These are phyloP conservation scores for Phymatocera aterrima DNA, from an alignment of 2,888 invertebrate species.

Conservation along the genomic window DNA sequence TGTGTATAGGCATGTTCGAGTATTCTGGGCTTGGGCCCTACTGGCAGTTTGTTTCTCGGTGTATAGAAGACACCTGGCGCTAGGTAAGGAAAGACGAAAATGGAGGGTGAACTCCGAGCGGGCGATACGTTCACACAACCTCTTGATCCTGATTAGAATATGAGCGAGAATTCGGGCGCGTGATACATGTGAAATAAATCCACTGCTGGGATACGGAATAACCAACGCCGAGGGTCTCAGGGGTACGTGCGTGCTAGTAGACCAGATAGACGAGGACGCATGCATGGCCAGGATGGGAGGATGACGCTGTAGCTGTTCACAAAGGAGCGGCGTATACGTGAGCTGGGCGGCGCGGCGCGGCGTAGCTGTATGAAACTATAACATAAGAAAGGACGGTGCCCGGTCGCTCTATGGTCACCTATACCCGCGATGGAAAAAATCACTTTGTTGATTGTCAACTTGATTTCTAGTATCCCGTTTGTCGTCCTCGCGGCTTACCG, in stretches of 20 bases:
- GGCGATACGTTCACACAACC: constrained; percentile 72
- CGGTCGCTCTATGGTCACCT: not conserved
- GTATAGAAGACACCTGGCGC: constrained; percentile 47
- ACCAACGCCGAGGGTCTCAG: not conserved
- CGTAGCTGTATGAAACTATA: not conserved
- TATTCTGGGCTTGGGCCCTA: too few species aligned
- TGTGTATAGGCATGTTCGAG: too few species aligned
- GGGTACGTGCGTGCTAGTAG: not conserved
- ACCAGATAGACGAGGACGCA: not conserved
- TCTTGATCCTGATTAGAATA: constrained; percentile 74
- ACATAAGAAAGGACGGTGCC: not conserved
- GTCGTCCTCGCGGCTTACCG: constrained; percentile 35
- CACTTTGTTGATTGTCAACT: constrained; percentile 42
- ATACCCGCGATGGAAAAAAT: constrained; percentile 30
- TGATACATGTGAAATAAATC: constrained; percentile 41
- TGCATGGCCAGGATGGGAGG: too few species aligned
- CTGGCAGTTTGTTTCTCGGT: not conserved
- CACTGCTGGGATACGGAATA: constrained; percentile 2
- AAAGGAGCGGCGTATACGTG: not conserved
- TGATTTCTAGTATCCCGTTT: constrained; percentile 42
- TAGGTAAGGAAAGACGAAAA: constrained; percentile 52
- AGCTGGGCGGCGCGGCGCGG: not conserved
- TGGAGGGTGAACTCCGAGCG: constrained; percentile 62
- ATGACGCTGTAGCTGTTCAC: not conserved
- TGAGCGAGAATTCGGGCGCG: constrained; percentile 51